A percentile compares a stretch with the other conserved stretches of the same genome.
These are phyloP conservation scores for Drosophila miranda DNA, from an alignment of 1,140 invertebrate genomes.

Conservation along the genomic window DNA sequence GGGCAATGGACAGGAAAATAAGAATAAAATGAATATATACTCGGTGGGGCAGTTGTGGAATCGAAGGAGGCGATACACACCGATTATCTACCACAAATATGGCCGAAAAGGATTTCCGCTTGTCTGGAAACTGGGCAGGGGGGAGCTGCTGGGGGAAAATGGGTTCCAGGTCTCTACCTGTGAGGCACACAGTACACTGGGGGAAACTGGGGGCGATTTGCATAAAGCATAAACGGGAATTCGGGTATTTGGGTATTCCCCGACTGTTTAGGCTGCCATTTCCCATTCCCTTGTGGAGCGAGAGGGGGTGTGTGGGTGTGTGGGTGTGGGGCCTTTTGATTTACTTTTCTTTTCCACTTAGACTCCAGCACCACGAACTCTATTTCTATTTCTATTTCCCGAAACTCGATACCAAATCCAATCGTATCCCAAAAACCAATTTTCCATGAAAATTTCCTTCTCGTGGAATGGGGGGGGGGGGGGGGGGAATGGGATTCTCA, in stretches of 20 bases:
- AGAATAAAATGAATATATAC: not conserved
- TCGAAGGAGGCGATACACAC: constrained; percentile 35
- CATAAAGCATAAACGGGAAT: too few species aligned
- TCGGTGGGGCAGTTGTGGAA: too few species aligned
- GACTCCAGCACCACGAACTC: not conserved
- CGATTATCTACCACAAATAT: constrained; percentile 78
- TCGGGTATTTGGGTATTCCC: too few species aligned
- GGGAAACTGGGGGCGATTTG: not conserved
- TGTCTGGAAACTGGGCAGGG: constrained; percentile 53
- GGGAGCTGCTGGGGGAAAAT: too few species aligned
- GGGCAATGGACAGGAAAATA: not conserved
- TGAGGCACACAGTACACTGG: constrained; percentile 2
- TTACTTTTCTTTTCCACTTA: constrained; percentile 13
- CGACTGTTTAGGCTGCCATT: too few species aligned
- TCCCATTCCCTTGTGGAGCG: too few species aligned
- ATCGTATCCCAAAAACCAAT: constrained; percentile 34
- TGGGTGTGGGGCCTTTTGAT: constrained; percentile 20
- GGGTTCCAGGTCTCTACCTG: constrained; percentile 8
- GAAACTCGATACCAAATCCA: constrained; percentile 18
- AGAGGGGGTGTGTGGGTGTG: not conserved
- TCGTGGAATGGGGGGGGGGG: too few species aligned
- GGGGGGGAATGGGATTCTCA: not conserved
- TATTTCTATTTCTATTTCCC: not conserved
- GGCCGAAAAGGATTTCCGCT: constrained; percentile 66
- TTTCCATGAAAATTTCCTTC: constrained; percentile 35